Evolutionary conservation across 2,888 invertebrate species (phyloP), one percentile per base, ranked within the genome.

Genomic region (Amphipoea lucens): DNA sequence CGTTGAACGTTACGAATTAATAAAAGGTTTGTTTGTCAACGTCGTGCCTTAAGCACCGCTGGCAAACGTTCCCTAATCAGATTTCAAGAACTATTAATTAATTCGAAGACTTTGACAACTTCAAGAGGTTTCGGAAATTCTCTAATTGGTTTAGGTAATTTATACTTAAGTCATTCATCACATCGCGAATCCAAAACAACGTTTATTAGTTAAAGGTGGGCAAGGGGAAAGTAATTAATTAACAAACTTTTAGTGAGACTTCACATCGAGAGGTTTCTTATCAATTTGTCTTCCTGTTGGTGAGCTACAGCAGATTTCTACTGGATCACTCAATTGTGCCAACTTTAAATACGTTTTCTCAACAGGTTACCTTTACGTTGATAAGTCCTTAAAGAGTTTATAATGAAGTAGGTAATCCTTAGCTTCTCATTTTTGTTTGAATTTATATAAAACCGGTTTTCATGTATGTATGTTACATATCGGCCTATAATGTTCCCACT

Each of bases 111-210:
- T 92, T 94, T 92, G 91, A 92, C 92, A 93, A 91, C 90, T 93
- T 92, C 88, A 91, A 92, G 91, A 88, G 90, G 90, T 91, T 91
- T 90, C 81, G 85, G 82, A 90, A 91, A 92, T 92, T 91, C 85
- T 81, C 83, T 92, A 93, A 93, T 93, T 93, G 93, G 92, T 94
- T 94, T 92, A 36, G 36, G 36, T 36, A 93, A 93, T 93, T 94
- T 92, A 93, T 94, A 94, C 91, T 94, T 91, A 90, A 94, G 92
- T 92, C 92, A 93, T 94, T 94, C 92, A 94, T 93, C 92, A 93
- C 90, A 92, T 92, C 88, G 86, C 85, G 88, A 91, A 88, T 90
- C 86, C 87, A 85, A 91, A 92, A 92, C 91, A 93, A 91, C 90
- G 91, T 92, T 93, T 92, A 90, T 87, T 88, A 87, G 86, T 89